Base-by-base conservation (phyloP, 2,797 vertebrate genomes). In the Crenuchus spilurus region DNA sequence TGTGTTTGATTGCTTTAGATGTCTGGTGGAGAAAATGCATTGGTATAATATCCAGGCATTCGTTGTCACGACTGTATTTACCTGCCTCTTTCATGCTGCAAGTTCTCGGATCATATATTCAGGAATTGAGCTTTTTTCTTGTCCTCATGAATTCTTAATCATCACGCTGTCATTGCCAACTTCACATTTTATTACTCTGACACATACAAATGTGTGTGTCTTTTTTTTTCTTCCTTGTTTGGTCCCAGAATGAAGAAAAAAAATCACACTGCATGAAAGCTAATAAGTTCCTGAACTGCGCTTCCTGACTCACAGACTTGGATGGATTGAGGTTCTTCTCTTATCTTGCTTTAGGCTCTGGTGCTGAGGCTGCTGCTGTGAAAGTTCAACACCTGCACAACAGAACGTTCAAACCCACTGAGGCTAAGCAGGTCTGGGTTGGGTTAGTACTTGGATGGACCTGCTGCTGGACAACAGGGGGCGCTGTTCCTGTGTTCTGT, bases 61-160 rank as follows among this genome's bases (percentile, higher is more conserved):
- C 35, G 16, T 33, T 57, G 16, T 31, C 54, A 57, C 35, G 31
- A 35, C 33, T 73, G 51, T 81, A 74, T 87, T 86, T 81, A 69
- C 77, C 70, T 54, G 64, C 69, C 22, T 20, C 14, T 14, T 61
- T 60, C 18, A 4, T 28, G 22, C 49, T 28, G 1, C 31, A 57
- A 58, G 58, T 70, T 75, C 57, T 66, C 54, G 24, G 61, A 54
- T 51, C 74, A 60, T 66, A 77, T 78, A 82, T 63, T 35, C 37
- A 61, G 61, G 31, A 52, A 52, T 35, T 57, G 2, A 33, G 54
- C n/a, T 22, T 37, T 57, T 52, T 49, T 28, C 10, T 37, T 20
- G 64, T 64, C 51, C 42, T 62, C 48, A 67, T 76, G 48, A 63
- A 76, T 78, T 81, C 26, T 72, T 78, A 68, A 81, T 35, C 33